Evolutionary conservation across 2,888 invertebrate species (phyloP).

Genomic region (Mimas tiliae): DNA sequence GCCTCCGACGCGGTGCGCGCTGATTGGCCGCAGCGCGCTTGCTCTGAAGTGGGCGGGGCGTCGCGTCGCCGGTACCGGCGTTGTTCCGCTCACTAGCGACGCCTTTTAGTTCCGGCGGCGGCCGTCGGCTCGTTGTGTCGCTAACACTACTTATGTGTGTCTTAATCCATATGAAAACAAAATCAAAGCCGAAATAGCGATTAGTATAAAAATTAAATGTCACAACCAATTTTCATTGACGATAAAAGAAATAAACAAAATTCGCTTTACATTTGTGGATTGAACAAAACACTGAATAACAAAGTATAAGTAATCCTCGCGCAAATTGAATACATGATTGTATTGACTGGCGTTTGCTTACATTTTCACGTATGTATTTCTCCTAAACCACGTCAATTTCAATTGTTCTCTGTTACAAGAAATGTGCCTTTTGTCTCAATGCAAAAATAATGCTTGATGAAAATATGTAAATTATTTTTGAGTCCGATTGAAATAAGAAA

Average conservation of each 20-base stretch:
- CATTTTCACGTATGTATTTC: slow-evolving; percentile 56
- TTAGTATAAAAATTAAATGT: background rate
- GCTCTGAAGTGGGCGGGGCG: no score
- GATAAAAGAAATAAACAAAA: slow-evolving; percentile 34
- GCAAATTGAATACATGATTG: slow-evolving; percentile 78
- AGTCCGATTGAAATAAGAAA: no score
- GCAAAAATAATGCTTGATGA: background rate
- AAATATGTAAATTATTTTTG: background rate
- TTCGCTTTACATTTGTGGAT: slow-evolving; percentile 38
- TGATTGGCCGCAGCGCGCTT: no score
- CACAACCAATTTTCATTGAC: slow-evolving; percentile 1
- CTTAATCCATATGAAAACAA: background rate
- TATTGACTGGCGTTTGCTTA: slow-evolving; percentile 66
- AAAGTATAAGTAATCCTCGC: slow-evolving; percentile 67
- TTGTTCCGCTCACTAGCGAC: no score
- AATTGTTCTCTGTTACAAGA: slow-evolving; percentile 39
- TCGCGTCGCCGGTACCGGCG: no score
- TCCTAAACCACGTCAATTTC: slow-evolving; percentile 68
- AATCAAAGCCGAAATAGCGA: background rate
- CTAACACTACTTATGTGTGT: background rate
- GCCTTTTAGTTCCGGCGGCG: no score
- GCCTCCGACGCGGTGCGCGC: no score
- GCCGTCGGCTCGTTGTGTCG: no score
- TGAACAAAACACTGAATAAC: slow-evolving; percentile 50
- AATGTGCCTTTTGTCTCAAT: background rate